Evolutionary conservation across 2,113 vertebrate genomes (phyloP).

Genomic region (Chamaea fasciata): DNA sequence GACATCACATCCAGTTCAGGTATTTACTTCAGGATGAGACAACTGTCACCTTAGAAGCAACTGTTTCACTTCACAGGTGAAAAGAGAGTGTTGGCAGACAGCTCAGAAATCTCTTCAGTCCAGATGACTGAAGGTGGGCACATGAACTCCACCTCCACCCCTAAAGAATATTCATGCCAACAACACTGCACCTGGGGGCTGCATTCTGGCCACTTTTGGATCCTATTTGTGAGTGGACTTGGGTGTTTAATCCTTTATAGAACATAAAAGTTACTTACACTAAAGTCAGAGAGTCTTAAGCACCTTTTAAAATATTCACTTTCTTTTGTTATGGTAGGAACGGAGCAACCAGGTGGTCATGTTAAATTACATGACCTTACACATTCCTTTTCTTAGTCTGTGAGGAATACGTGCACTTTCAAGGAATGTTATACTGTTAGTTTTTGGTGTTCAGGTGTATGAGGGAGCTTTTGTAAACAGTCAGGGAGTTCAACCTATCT

Average conservation of each 20-base stretch:
- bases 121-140: background rate
- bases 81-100: background rate
- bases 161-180: background rate
- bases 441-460: constrained; percentile 5
- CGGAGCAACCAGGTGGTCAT: constrained; percentile 10
- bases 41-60: background rate
- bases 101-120: background rate
- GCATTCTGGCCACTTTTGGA: background rate
- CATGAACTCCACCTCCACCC: background rate
- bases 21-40: background rate
- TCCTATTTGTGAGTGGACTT: background rate
- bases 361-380: constrained; percentile 26
- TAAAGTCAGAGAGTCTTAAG: background rate
- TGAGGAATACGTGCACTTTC: constrained; percentile 7
- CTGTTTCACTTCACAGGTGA: background rate
- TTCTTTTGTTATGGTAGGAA: constrained; percentile 9
- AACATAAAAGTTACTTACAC: background rate
- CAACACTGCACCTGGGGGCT: background rate
- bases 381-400: constrained; percentile 37
- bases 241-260: background rate
- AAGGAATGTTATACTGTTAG: constrained; percentile 39
- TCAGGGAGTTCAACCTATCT: background rate
- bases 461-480: constrained; percentile 5
- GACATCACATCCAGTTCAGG: background rate
- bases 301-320: constrained; percentile 36